Evolutionary conservation across 2,797 vertebrate genomes (phyloP).

Genomic region (Enteromius paludinosus): DNA sequence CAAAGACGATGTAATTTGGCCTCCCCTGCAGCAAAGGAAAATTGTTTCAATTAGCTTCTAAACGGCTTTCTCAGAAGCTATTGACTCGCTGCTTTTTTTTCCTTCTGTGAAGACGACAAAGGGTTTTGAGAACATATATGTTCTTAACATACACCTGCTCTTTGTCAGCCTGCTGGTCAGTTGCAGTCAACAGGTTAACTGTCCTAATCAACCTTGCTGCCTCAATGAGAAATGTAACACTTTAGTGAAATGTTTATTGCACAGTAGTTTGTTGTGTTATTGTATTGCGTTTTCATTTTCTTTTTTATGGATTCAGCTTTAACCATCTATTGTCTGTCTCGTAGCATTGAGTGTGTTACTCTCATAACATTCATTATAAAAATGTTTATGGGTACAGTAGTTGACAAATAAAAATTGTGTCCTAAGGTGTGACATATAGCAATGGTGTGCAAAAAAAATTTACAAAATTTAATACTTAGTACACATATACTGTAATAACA

Average conservation of each 20-base stretch:
- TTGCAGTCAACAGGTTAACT: neutral
- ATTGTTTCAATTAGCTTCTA: conserved; percentile 71
- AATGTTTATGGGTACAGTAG: neutral
- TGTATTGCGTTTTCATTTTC: neutral
- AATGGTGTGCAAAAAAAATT: too few species aligned
- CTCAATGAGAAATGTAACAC: neutral
- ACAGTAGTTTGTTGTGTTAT: neutral
- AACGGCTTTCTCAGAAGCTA: conserved; percentile 64
- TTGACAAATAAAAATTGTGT: too few species aligned
- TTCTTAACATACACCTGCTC: conserved; percentile 54
- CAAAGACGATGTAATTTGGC: conserved; percentile 47
- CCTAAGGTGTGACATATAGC: too few species aligned
- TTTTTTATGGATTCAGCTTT: neutral
- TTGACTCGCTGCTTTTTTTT: conserved; percentile 66
- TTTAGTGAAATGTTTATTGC: neutral
- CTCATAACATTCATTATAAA: neutral
- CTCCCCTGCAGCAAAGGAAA: conserved; percentile 49
- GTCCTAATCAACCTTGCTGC: neutral
- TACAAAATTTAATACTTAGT: too few species aligned
- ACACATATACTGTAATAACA: too few species aligned
- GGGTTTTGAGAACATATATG: conserved; percentile 59
- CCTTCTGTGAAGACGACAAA: conserved; percentile 64
- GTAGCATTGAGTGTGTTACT: neutral
- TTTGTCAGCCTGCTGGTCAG: neutral
- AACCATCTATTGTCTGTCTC: neutral